Evolutionary conservation across 2,113 vertebrate species (phyloP), one percentile per base, ranked within the genome.

Genomic region (Carettochelys insculpta): DNA sequence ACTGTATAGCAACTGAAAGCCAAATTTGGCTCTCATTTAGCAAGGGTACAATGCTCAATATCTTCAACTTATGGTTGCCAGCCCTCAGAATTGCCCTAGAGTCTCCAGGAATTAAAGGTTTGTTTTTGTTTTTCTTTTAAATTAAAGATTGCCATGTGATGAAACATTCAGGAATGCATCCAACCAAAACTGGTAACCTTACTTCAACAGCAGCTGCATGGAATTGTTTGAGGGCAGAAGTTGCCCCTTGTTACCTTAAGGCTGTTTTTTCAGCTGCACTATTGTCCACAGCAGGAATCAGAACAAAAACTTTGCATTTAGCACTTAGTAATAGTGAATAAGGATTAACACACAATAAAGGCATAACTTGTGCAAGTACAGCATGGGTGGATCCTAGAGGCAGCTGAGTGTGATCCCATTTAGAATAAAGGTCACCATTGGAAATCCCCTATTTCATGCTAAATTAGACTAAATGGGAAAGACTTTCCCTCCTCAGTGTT

Each of bases 291-390:
- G 73, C 4, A 6, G 50, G 77, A 90, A 91, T 88, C 81, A 94
- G 77, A 93, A 89, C 48, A 82, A 91, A 68, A 68, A 3, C 9
- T 61, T 77, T 73, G 77, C 77, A 34, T 90, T 88, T 95, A 93
- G 78, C 84, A 91, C 75, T 53, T 83, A 87, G 85, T 83, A 77
- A 71, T 89, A 92, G 58, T 24, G 38, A 90, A 88, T 0, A 0
- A 91, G 85, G 80, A 34, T 0, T 53, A 88, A 68, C 82, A 87
- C 50, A 88, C 86, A 53, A 68, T 58, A 86, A 85, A 73, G 1
- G 20, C 80, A 83, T 0, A 41, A 56, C n/a, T 93, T 24, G 45
- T 45, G 41, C 13, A 22, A 0, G 13, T 22, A 61, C 0, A 0
- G 6, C 0, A 3, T 68, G 86, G 86, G 73, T 5, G 58, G 48